Evolutionary conservation across 2,888 invertebrate genomes (phyloP), one percentile per base, ranked within the genome.

Genomic region (Salticus scenicus): DNA sequence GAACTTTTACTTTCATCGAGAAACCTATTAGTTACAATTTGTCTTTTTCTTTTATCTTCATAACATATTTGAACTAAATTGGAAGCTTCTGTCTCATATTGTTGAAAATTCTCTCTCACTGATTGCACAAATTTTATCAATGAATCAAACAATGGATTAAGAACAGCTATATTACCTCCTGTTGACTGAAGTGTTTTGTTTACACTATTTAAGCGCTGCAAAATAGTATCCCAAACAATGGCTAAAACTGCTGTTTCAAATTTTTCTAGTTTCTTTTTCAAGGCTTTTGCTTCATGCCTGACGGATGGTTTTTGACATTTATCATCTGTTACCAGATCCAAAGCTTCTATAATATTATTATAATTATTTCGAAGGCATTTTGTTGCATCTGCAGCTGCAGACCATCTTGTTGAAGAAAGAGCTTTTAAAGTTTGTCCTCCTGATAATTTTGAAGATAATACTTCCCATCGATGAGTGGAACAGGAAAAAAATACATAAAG

Each of bases 61-160:
- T 57, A 57, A 57, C 8, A n/a, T 7, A 24, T 20, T 12, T 57
- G n/a, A 57, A 57, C 57, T n/a, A 57, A n/a, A 1, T n/a, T 24
- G 10, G 10, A 10, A 17, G 37, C 31, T 67, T 30, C 67, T 0
- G 2, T 31, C 20, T 67, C 37, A 8, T 31, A 30, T 0, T 27
- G 1, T 7, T 33, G 10, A 1, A 67, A 67, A 17, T 67, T 17
- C 1, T 67, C 20, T 28, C 67, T 67, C 30, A 67, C 28, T n/a
- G 12, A 2, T 14, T 28, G 1, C 1, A 67, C 10, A 31, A 67
- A 67, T 1, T 67, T 1, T 30, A 67, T 27, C 1, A 67, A 10
- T 0, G 67, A 67, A 67, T 67, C 5, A 67, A 30, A 67, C 4
- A 67, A 67, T 33, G 67, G 67, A 28, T 30, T 20, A n/a, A 67